Conservation (phyloP, 2,113 vertebrate genomes). For the Gallinago media region DNA sequence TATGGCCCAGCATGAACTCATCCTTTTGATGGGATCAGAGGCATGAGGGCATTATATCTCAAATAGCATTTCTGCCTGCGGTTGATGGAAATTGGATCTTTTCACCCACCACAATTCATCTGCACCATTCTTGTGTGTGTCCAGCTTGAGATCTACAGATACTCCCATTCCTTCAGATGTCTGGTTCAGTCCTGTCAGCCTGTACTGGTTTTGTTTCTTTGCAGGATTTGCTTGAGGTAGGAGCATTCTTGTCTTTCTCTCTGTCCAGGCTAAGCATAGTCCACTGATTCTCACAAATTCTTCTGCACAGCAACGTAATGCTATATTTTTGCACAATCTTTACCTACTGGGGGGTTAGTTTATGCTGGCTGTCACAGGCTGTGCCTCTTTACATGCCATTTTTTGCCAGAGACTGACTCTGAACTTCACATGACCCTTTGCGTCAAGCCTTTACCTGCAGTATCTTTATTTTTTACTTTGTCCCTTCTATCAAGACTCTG, state of each 20-base stretch:
- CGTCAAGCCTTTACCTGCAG: background rate
- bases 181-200: background rate
- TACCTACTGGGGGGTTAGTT: background rate
- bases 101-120: background rate
- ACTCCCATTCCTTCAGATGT: background rate
- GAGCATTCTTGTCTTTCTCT: background rate
- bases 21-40: background rate
- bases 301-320: background rate
- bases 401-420: conserved; percentile 18
- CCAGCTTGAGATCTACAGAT: background rate
- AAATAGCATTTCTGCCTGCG: background rate
- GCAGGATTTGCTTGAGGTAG: background rate
- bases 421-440: conserved; percentile 11
- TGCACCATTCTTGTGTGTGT: background rate
- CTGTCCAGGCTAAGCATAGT: background rate
- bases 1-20: rapidly evolving
- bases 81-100: background rate
- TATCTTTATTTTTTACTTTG: conserved; percentile 45
- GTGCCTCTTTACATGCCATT: background rate
- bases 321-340: background rate
- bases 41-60: background rate
- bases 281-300: background rate
- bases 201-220: background rate
- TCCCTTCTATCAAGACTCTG: conserved; percentile 38
- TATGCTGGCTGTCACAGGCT: background rate